Evolutionary conservation across 2,797 vertebrate genomes (phyloP), one percentile per base, ranked within the genome.

Genomic region (Enteromius unitaeniatus): DNA sequence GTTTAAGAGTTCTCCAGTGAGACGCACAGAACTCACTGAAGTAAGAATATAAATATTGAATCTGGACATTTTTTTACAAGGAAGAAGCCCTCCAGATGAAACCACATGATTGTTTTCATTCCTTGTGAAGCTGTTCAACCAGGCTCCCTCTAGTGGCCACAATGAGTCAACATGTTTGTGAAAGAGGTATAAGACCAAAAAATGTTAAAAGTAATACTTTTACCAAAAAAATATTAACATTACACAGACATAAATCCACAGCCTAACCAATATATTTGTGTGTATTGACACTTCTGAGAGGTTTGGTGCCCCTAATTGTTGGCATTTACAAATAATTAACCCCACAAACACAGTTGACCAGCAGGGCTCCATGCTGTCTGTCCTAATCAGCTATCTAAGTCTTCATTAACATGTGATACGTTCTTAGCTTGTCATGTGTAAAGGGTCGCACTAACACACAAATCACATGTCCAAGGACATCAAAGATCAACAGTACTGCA

Each of bases 331-430:
- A 89, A 85, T 84, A 85, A 89, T 91, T 90, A 91, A 90, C 92
- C 90, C 85, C 91, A 91, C 4, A 89, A 89, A 92, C 86, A 89
- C 88, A 89, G 76, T 84, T 87, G 88, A 89, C 85, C 87, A 51
- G 11, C 73, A 91, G 92, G 93, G 92, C 92, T 94, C 92, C 92
- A 78, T 81, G 75, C 81, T 90, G 93, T 94, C 93, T 94, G 89
- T 87, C 89, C 93, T 93, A 91, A 93, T 93, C 90, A 91, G 13
- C 87, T 88, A 90, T 93, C 92, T 93, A 92, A 93, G 92, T 91
- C 92, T 26, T 93, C 89, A 93, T 92, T 90, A 87, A 87, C 91
- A 92, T 85, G 87, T 87, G 86, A 82, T 87, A 87, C 31, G 88
- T 88, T 88, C 65, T 67, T 19, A 45, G 51, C 65, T 83, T 88